Conservation (phyloP, 2,113 vertebrate species). For the Herpailurus yagouaroundi region DNA sequence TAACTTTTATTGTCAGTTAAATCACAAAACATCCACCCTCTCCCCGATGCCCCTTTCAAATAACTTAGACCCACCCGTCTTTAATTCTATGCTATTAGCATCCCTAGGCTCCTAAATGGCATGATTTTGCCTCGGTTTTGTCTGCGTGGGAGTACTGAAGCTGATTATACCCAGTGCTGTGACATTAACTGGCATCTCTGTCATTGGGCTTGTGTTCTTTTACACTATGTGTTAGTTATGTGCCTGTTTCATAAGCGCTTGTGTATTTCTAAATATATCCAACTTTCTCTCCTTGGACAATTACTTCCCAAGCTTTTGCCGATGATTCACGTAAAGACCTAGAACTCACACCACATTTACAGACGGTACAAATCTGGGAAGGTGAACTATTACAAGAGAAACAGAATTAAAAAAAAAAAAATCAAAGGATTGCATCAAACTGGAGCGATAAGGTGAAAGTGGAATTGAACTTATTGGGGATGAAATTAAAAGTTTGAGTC, state of each 20-base stretch:
- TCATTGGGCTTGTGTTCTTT: background rate
- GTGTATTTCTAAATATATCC: background rate
- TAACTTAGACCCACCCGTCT: background rate
- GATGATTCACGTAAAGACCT: background rate
- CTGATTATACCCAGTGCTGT: background rate
- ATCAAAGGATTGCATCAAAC: background rate
- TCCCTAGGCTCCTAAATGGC: background rate
- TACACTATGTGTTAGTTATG: background rate
- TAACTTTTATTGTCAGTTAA: background rate
- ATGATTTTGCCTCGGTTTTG: background rate
- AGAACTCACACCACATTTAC: background rate
- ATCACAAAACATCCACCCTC: background rate
- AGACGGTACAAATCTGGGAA: background rate
- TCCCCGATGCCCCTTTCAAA: background rate
- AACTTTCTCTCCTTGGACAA: background rate
- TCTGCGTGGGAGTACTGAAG: background rate
- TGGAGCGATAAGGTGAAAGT: background rate
- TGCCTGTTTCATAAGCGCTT: background rate
- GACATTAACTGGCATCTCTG: background rate
- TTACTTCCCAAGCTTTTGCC: background rate
- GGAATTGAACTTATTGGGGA: background rate
- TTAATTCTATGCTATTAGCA: background rate
- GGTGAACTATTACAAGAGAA: background rate
- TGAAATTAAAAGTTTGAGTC: background rate
- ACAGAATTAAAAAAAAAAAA: background rate